Evolutionary conservation across 2,113 vertebrate genomes (phyloP).

Genomic region (Myiozetetes cayanensis): DNA sequence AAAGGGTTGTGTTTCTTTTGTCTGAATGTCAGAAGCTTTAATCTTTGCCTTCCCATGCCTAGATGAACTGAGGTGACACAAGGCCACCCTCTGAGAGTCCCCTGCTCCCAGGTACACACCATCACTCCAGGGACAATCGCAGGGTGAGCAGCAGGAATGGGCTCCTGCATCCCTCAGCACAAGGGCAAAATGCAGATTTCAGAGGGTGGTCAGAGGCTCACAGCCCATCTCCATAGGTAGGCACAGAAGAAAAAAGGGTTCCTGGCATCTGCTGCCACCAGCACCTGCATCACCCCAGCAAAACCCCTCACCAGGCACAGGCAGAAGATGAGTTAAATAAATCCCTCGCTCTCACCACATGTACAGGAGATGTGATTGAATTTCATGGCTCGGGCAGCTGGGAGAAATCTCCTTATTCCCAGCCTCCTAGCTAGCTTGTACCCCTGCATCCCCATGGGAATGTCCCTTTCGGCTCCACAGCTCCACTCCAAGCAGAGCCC

Average conservation of each 20-base stretch:
- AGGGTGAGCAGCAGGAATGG: not conserved
- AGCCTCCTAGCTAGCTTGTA: not conserved
- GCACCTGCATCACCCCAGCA: not conserved
- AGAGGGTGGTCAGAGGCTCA: not conserved
- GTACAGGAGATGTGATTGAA: not conserved
- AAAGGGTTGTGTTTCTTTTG: not conserved
- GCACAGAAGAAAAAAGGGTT: not conserved
- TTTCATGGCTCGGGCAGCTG: not conserved
- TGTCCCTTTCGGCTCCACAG: not conserved
- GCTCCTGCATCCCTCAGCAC: not conserved
- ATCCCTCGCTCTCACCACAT: not conserved
- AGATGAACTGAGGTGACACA: accelerated
- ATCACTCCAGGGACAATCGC: not conserved
- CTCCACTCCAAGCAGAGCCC: not conserved
- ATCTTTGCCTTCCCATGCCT: not conserved
- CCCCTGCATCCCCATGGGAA: not conserved
- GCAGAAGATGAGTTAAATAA: not conserved
- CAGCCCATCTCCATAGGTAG: accelerated
- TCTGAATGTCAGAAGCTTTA: not conserved
- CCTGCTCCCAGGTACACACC: not conserved
- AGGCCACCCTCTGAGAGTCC: not conserved
- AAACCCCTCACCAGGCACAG: not conserved
- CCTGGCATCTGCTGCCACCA: not conserved
- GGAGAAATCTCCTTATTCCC: not conserved
- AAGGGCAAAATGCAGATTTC: not conserved